A percentile compares a stretch with the other conserved stretches of the same genome.
Evolutionary conservation across 2,113 vertebrate genomes (phyloP).

Genomic region (Scomber scombrus): DNA sequence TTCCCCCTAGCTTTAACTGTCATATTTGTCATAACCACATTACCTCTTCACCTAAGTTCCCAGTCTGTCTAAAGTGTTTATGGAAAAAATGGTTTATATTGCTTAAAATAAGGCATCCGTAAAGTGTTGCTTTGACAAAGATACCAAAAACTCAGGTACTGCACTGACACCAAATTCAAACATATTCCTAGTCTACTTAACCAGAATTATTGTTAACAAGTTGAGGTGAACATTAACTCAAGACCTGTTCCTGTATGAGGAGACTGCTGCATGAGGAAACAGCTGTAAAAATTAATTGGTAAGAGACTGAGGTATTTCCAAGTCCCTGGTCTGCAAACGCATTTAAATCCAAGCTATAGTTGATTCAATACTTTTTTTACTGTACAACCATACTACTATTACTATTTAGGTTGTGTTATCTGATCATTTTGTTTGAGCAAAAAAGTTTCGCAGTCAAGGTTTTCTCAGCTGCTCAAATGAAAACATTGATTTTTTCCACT

Average conservation of each 20-base stretch:
- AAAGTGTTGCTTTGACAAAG: no score
- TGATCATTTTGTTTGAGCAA: no score
- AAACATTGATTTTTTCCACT: no score
- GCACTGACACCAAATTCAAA: no score
- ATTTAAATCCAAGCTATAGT: not conserved
- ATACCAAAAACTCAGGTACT: no score
- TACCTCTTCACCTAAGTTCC: constrained; percentile 28
- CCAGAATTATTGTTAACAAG: not conserved
- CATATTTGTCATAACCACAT: not conserved
- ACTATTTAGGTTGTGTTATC: no score
- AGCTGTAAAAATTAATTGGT: not conserved
- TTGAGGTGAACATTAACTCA: not conserved
- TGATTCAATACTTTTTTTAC: not conserved
- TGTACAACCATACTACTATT: not conserved
- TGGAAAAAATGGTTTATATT: no score
- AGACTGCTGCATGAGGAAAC: no score
- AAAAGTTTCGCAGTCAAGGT: no score
- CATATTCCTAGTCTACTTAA: not conserved
- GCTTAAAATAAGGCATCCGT: no score
- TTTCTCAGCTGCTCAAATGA: no score
- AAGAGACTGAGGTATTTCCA: not conserved
- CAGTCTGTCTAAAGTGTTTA: not conserved
- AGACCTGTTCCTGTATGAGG: no score
- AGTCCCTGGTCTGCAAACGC: not conserved
- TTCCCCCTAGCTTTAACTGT: constrained; percentile 30